Evolutionary conservation across 1,140 invertebrate genomes (phyloP), one percentile per base, ranked within the genome.

Genomic region (Cepaea nemoralis): DNA sequence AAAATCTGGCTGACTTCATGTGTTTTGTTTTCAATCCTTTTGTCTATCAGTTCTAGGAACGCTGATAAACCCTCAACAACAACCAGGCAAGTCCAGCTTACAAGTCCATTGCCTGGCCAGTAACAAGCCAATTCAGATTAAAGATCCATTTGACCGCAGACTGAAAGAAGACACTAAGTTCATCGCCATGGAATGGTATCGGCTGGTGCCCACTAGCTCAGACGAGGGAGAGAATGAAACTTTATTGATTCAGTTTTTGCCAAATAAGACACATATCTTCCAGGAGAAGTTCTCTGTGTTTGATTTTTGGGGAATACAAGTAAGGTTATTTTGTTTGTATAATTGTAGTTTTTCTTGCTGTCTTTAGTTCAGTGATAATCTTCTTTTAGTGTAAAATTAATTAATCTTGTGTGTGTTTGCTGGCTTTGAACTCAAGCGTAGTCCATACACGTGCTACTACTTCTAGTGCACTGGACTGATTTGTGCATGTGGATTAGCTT

Each of bases 111-210:
- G 59, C 33, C 27, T 63, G 27, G 27, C 59, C 5, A 31, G 22
- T 31, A 63, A 63, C n/a, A 31, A 63, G n/a, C n/a, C 27, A n/a
- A 63, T 63, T 27, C 59, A 63, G 59, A 63, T 63, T 31, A 63
- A 27, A 63, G n/a, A 27, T 31, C 59, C 59, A 31, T 63, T 63
- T 27, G 33, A 31, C n/a, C 5, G 1, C n/a, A 63, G 59, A 31
- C 33, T 6, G 59, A 31, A 31, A 31, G 33, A 31, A 1, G 59
- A 63, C 33, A 63, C 10, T 31, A 63, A 63, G n/a, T 63, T 63
- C 16, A 63, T 63, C 27, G n/a, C 59, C 16, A 63, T 63, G 59
- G 59, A 63, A 16, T 63, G 59, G 59, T 63, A 63, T 31, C 59
- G 16, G 59, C 22, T 31, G 5, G 5, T 2, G n/a, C 16, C 27